Evolutionary conservation across 2,888 invertebrate species (phyloP).

Genomic region (Oeneis ivallda): DNA sequence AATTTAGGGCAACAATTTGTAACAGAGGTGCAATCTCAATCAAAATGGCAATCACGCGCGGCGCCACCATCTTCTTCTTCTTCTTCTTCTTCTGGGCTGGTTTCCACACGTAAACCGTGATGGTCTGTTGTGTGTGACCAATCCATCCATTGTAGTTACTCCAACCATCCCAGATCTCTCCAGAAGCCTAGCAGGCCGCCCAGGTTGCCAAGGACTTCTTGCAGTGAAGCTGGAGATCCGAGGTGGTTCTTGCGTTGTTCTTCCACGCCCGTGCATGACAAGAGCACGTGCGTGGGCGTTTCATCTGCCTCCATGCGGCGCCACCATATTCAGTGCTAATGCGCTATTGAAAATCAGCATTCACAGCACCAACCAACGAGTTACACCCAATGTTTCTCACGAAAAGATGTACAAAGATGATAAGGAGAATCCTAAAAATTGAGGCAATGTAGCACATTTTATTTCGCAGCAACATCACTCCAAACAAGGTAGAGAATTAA

Average conservation of each 20-base stretch:
- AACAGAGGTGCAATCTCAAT: constrained; percentile 70
- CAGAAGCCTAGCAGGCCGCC: too few species aligned
- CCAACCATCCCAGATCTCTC: too few species aligned
- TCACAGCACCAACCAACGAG: constrained; percentile 25
- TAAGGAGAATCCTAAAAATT: not conserved
- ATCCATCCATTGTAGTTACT: too few species aligned
- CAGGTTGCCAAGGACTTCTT: too few species aligned
- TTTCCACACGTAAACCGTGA: too few species aligned
- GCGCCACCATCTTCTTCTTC: constrained; percentile 66
- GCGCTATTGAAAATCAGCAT: constrained; percentile 71
- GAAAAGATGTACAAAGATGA: constrained; percentile 39
- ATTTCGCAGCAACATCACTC: not conserved
- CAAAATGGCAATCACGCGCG: constrained; percentile 75
- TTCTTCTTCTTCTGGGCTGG: too few species aligned
- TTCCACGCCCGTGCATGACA: too few species aligned
- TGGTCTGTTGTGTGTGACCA: too few species aligned
- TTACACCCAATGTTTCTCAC: constrained; percentile 53
- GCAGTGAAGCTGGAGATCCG: too few species aligned
- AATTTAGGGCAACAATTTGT: constrained; percentile 76
- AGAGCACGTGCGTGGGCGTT: too few species aligned
- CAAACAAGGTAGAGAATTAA: not conserved
- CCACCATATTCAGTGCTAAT: constrained; percentile 69
- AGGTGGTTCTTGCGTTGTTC: too few species aligned
- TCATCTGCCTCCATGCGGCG: too few species aligned
- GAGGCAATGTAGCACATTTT: not conserved